Base-by-base conservation (phyloP, 2,113 vertebrate genomes). In the Choloepus hoffmanni region DNA sequence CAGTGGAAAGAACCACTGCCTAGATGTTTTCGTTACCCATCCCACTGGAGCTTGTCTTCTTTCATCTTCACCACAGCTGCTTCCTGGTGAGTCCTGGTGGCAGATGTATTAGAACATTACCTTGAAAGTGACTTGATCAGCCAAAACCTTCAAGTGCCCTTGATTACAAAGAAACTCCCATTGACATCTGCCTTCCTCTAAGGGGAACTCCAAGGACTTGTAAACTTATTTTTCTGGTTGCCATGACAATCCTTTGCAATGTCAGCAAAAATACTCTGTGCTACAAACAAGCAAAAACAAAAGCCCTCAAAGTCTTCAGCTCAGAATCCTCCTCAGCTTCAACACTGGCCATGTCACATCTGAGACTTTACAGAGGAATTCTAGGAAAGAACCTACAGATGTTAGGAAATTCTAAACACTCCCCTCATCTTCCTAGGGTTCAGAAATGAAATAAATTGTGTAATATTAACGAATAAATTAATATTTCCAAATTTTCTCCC, bases 191-290 rank as follows among this genome's bases (percentile, higher is more conserved):
- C 60, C 95, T 85, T 30, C 70, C 62, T 18, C 21, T 7, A 60
- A 65, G 65, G 92, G 95, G 86, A 63, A 90, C 94, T 95, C 95
- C 55, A 78, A 70, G 28, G 93, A 97, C 97, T 97, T 95, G 94
- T 96, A 93, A 98, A 88, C 53, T 94, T 97, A 90, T 95, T 94
- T 94, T 95, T 83, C 63, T 76, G 45, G 98, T 98, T 97, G 96
- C 96, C 98, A 98, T 98, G 94, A 96, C 77, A 98, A 98, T 84
- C 96, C 83, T 96, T 97, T 96, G 96, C 97, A 83, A 70, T 40
- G 65, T 98, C 97, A 98, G 97, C 95, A 98, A 97, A 96, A 98
- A 94, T 82, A 73, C 60, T 93, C 72, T 48, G 62, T 40, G 36
- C 50, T 92, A 33, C 63, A 86, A 50, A 79, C 23, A 68, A 77